These are phyloP conservation scores for Laspeyria flexula DNA, from an alignment of 2,888 invertebrate genomes.

Conservation along the genomic window DNA sequence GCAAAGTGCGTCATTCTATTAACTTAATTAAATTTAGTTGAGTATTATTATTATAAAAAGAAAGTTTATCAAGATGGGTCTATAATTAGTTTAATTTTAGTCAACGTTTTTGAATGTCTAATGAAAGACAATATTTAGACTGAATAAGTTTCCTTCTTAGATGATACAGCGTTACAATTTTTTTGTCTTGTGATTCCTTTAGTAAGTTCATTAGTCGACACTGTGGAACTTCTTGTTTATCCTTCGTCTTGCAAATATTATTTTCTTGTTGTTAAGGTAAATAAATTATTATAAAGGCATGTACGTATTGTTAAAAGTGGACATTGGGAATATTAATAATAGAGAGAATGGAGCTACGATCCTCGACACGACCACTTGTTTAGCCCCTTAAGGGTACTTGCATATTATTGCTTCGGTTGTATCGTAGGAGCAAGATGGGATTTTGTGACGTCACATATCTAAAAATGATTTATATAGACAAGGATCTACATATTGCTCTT, in stretches of 20 bases:
- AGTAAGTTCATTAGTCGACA: conserved; percentile 62
- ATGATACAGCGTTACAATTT: conserved; percentile 55
- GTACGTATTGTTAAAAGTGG: conserved; percentile 65
- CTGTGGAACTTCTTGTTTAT: conserved; percentile 45
- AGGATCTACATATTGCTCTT: neutral
- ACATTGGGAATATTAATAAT: conserved; percentile 63
- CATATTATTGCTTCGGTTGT: conserved; percentile 25
- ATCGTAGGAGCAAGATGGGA: neutral
- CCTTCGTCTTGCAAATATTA: conserved; percentile 59
- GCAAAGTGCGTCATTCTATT: conserved; percentile 60
- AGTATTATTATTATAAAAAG: conserved; percentile 64
- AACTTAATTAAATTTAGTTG: conserved; percentile 72
- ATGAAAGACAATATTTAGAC: conserved; percentile 82
- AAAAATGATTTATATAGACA: conserved; percentile 1
- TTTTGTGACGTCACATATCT: conserved; percentile 10
- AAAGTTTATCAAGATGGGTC: conserved; percentile 61
- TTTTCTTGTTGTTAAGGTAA: conserved; percentile 68
- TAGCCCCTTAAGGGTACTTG: conserved; percentile 57
- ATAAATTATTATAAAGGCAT: conserved; percentile 75
- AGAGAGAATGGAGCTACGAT: conserved; percentile 57
- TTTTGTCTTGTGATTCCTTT: conserved; percentile 65
- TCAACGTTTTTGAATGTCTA: conserved; percentile 75
- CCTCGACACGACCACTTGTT: conserved; percentile 72
- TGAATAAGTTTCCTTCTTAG: conserved; percentile 77
- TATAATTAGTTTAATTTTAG: conserved; percentile 65